These are phyloP conservation scores for Pararge aegeria DNA, from an alignment of 1,140 invertebrate species.

Conservation along the genomic window DNA sequence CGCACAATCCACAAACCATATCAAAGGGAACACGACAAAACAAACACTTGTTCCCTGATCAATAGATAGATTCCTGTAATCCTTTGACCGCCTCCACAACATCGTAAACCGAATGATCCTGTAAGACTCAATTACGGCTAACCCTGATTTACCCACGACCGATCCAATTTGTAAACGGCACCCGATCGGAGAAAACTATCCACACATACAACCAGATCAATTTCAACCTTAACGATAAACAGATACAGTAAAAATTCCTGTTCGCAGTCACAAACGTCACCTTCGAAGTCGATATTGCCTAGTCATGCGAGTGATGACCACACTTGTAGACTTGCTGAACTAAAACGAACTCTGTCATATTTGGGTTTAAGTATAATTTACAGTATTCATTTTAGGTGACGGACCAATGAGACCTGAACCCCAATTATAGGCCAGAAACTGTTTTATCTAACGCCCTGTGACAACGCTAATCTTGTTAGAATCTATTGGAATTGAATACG, in stretches of 20 bases:
- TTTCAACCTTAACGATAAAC: constrained; percentile 24
- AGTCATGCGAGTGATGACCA: constrained; percentile 77
- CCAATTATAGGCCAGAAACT: constrained; percentile 78
- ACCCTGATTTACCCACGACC: constrained; percentile 73
- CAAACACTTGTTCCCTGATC: constrained; percentile 56
- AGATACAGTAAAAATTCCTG: constrained; percentile 23
- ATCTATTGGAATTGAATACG: constrained; percentile 77
- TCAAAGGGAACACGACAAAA: constrained; percentile 29
- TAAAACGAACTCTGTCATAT: constrained; percentile 38
- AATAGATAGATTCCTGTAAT: constrained; percentile 69
- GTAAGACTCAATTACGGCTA: constrained; percentile 76
- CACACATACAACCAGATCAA: constrained; percentile 19
- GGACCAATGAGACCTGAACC: constrained; percentile 49
- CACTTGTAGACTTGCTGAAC: constrained; percentile 22
- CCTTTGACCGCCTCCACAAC: constrained; percentile 63
- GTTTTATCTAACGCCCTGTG: constrained; percentile 77
- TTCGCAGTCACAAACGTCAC: constrained; percentile 32
- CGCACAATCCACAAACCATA: constrained; percentile 11
- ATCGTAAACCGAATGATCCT: constrained; percentile 69
- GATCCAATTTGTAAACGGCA: constrained; percentile 74
- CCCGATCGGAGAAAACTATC: constrained; percentile 70
- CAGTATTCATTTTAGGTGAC: constrained; percentile 4
- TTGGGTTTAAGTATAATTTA: constrained; percentile 38
- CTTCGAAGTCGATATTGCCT: constrained; percentile 71
- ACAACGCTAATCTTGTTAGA: constrained; percentile 77